phyloP scores from a whole-genome alignment of 2,113 vertebrate species.

The Grantiella picta region DNA sequence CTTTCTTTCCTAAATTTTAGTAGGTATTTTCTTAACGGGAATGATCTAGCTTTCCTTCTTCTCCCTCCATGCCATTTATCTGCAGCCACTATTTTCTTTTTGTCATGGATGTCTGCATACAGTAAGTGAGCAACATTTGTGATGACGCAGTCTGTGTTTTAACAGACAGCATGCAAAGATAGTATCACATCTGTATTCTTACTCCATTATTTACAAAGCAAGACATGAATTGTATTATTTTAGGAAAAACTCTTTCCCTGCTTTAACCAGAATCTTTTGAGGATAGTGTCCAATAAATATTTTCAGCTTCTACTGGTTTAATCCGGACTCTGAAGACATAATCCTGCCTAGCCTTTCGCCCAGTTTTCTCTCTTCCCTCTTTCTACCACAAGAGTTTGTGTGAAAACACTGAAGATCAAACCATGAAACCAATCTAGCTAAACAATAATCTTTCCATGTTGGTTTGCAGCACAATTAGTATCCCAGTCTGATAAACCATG shows the following conservation, averaged over 20 bases:
- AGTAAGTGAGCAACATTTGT: neutral
- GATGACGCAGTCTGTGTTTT: neutral
- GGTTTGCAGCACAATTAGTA: neutral
- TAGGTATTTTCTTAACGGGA: neutral
- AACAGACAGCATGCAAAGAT: neutral
- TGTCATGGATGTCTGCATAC: neutral
- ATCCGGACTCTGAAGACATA: neutral
- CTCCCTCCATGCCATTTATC: accelerated
- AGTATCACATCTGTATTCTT: neutral
- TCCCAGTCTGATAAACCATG: neutral
- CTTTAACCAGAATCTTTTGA: neutral
- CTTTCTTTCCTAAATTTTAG: neutral
- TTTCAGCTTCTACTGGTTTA: neutral
- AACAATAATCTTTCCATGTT: neutral
- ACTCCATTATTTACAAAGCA: neutral
- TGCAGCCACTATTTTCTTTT: neutral
- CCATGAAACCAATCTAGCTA: neutral
- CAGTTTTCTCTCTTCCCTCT: neutral
- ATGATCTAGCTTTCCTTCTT: neutral
- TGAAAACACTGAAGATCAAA: neutral
- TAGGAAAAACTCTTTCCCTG: neutral
- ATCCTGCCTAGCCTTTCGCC: neutral
- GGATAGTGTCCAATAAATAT: neutral
- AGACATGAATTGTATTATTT: neutral
- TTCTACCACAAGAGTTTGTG: neutral